Conservation (phyloP, 2,797 vertebrate species). For the Odontamblyopus lacepedii region DNA sequence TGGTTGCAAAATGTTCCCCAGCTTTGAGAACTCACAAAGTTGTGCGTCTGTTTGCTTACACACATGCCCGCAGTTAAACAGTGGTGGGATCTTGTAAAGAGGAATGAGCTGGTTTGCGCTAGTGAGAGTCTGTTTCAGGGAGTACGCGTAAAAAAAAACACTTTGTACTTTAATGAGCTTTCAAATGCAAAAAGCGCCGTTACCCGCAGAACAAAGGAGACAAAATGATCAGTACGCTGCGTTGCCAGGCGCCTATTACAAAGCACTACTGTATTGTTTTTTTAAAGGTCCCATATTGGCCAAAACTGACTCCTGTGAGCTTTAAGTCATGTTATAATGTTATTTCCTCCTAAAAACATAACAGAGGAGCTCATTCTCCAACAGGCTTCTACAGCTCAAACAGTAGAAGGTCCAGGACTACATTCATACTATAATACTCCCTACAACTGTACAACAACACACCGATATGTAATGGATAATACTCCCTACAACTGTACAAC, state of each 20-base stretch:
- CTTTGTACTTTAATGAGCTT: no score
- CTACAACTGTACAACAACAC: no score
- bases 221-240: slow-evolving; percentile 4
- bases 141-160: not conserved
- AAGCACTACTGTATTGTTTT: slow-evolving; percentile 1
- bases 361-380: no score
- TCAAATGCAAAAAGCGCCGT: not conserved
- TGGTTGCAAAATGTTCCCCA: slow-evolving; percentile 31
- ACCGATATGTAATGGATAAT: no score
- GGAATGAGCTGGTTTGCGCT: not conserved
- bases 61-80: slow-evolving; percentile 18
- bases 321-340: no score
- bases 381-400: no score
- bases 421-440: no score
- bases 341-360: no score
- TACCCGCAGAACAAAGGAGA: slow-evolving; percentile 9
- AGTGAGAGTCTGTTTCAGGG: slow-evolving; percentile 3
- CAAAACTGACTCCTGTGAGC: no score
- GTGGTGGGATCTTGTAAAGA: slow-evolving; percentile 10
- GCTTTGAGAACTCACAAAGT: slow-evolving; percentile 8
- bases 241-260: slow-evolving; percentile 4
- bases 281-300: no score
- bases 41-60: slow-evolving; percentile 6
- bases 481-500: no score
- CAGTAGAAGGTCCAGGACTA: no score